These are phyloP conservation scores for Nemotelus nigrinus DNA, from an alignment of 2,888 invertebrate species.

Conservation along the genomic window DNA sequence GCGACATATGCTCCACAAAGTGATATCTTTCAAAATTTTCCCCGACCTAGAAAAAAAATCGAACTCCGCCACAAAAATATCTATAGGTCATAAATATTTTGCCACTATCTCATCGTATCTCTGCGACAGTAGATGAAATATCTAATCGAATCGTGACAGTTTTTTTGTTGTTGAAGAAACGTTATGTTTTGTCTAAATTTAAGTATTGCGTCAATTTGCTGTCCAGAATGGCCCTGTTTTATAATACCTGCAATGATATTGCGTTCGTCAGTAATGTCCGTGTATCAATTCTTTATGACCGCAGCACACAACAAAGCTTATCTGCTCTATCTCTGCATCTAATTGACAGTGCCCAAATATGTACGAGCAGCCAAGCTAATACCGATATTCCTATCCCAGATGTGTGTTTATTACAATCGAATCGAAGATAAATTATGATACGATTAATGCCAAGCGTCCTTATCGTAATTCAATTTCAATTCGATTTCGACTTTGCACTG, in stretches of 20 bases:
- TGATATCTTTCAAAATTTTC: not conserved
- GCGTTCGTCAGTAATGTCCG: conserved; percentile 20
- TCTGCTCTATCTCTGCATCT: conserved; percentile 32
- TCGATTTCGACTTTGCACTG: conserved; percentile 38
- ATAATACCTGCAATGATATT: conserved; percentile 29
- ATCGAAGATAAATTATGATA: conserved; percentile 38
- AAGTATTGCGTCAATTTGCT: conserved; percentile 22
- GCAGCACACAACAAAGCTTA: conserved; percentile 2
- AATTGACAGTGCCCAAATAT: conserved; percentile 21
- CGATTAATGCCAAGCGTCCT: conserved; percentile 28
- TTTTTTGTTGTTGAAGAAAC: not conserved
- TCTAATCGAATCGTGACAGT: conserved; percentile 24
- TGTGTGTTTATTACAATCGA: conserved; percentile 8
- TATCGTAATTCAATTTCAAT: conserved; percentile 33
- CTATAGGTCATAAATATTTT: not conserved
- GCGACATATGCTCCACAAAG: no score
- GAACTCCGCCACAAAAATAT: not conserved
- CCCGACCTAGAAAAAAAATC: not conserved
- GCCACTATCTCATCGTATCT: conserved; percentile 14
- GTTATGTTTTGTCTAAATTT: conserved; percentile 8
- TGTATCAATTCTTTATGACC: conserved; percentile 32
- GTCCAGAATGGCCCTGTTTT: conserved; percentile 1
- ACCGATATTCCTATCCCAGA: conserved; percentile 17
- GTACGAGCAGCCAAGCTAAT: no score
- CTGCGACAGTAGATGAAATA: not conserved